A percentile compares a stretch with the other conserved stretches of the same genome.
phyloP scores from a whole-genome alignment of 1,140 invertebrate genomes.

The Maconellicoccus hirsutus region DNA sequence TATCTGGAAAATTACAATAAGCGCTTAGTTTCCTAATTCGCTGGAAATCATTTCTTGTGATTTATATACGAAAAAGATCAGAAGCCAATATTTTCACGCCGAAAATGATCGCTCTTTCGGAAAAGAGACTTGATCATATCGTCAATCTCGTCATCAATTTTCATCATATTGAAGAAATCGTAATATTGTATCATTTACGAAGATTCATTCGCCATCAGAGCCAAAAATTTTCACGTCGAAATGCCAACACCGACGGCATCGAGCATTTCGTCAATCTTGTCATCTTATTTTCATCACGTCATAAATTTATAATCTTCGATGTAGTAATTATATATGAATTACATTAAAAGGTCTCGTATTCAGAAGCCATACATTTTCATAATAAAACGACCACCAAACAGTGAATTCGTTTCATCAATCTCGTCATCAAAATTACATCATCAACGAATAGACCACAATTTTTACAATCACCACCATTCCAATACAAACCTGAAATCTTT shows the following conservation, averaged over 20 bases:
- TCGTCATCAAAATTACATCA: slow-evolving; percentile 17
- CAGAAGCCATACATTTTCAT: background rate
- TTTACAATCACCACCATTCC: background rate
- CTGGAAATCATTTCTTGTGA: too few relatives aligned
- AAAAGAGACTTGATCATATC: background rate
- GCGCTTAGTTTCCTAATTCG: too few relatives aligned
- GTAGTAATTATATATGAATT: too few relatives aligned
- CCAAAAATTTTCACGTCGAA: slow-evolving; percentile 1
- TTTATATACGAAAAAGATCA: background rate
- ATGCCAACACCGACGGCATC: background rate
- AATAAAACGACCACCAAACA: background rate
- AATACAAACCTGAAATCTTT: slow-evolving; percentile 16
- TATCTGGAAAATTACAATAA: background rate
- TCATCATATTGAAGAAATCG: background rate
- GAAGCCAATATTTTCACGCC: background rate
- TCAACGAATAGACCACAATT: background rate
- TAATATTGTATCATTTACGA: background rate
- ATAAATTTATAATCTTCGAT: too few relatives aligned
- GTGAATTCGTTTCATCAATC: background rate
- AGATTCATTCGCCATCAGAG: background rate
- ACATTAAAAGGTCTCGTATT: too few relatives aligned
- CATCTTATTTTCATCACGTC: background rate
- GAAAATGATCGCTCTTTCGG: background rate
- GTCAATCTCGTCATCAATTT: background rate
- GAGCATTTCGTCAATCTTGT: slow-evolving; percentile 6